Base-by-base conservation (phyloP, 30 jellyfish, hydroid and myxozoan genomes). In the Cassiopea xamachana region DNA sequence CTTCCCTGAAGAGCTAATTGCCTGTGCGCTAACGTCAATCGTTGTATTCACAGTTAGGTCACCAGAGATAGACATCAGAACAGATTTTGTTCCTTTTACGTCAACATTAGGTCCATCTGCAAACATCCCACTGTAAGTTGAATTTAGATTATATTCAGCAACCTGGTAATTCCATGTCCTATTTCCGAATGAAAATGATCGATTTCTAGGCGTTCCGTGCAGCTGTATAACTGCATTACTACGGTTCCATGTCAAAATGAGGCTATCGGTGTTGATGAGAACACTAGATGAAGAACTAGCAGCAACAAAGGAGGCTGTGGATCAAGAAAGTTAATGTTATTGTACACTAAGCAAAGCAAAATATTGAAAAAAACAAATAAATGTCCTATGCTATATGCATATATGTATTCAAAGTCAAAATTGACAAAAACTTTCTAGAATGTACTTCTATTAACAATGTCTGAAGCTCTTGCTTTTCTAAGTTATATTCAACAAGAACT, bases 81-180 rank as follows among this genome's bases (percentile, higher is more conserved):
- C 58, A 2, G 90, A 44, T n/a, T 59, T 60, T 47, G 50, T 87
- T 2, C 94, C 94, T 15, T 60, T 79, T 48, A 87, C 60, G n/a
- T 13, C 7, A 1, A 87, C 90, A 7, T n/a, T 16, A 5, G 19
- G 77, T 7, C 82, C 85, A 78, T 8, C 4, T 1, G 77, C 77
- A 78, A 87, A 87, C 16, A 87, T 77, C 18, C 43, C 78, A 17
- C 14, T 18, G 43, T 60, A 19, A 1, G 61, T 16, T 1, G 67
- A 1, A 45, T 60, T 17, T 39, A 87, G 47, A 17, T 39, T 7
- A 59, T 27, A 78, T 12, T 0, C 46, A 9, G 90, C 83, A 7
- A 67, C 58, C 61, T 64, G 49, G 77, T 76, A 76, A 1, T 7
- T 62, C 94, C 94, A 87, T 61, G 71, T 1, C 39, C 2, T 18